A percentile compares a stretch with the other conserved stretches of the same genome.
phyloP scores from a whole-genome alignment of 1,140 invertebrate genomes.

The Oscheius sp. region DNA sequence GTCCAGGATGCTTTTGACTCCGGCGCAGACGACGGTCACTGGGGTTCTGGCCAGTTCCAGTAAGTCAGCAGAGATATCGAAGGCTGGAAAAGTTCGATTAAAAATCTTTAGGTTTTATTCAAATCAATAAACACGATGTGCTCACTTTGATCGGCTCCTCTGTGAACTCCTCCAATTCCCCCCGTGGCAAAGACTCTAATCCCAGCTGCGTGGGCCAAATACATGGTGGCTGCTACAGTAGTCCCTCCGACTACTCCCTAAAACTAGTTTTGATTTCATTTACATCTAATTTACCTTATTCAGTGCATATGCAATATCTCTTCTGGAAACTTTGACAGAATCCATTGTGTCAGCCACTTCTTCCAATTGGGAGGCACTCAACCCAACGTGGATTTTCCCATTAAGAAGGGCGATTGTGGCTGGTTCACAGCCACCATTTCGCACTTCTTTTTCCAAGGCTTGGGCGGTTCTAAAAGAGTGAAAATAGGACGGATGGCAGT shows the following conservation, averaged over 20 bases:
- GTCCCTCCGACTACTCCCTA: slow-evolving; percentile 80
- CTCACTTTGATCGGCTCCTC: slow-evolving; percentile 73
- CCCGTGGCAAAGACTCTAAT: slow-evolving; percentile 92
- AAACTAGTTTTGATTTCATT: background rate
- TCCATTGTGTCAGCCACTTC: slow-evolving; percentile 61
- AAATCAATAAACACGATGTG: no score
- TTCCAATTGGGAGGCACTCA: slow-evolving; percentile 63
- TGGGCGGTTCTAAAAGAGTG: slow-evolving; percentile 71
- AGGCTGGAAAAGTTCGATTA: slow-evolving; percentile 58
- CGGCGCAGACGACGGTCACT: slow-evolving; percentile 86
- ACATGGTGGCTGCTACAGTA: slow-evolving; percentile 89
- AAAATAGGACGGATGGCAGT: slow-evolving; percentile 2
- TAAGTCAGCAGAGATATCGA: slow-evolving; percentile 93
- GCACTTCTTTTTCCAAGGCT: slow-evolving; percentile 76
- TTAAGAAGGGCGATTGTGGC: slow-evolving; percentile 86
- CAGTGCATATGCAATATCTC: slow-evolving; percentile 78
- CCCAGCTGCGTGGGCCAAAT: slow-evolving; percentile 74
- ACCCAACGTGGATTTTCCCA: slow-evolving; percentile 76
- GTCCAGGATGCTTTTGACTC: slow-evolving; percentile 94
- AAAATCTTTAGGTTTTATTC: background rate
- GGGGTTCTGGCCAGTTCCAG: slow-evolving; percentile 81
- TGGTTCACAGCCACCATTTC: slow-evolving; percentile 76
- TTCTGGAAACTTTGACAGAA: slow-evolving; percentile 75
- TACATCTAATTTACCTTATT: slow-evolving; percentile 65
- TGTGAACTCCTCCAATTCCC: slow-evolving; percentile 88